These are phyloP conservation scores for Phorcus lineatus DNA, from an alignment of 2,888 invertebrate species.

Conservation along the genomic window DNA sequence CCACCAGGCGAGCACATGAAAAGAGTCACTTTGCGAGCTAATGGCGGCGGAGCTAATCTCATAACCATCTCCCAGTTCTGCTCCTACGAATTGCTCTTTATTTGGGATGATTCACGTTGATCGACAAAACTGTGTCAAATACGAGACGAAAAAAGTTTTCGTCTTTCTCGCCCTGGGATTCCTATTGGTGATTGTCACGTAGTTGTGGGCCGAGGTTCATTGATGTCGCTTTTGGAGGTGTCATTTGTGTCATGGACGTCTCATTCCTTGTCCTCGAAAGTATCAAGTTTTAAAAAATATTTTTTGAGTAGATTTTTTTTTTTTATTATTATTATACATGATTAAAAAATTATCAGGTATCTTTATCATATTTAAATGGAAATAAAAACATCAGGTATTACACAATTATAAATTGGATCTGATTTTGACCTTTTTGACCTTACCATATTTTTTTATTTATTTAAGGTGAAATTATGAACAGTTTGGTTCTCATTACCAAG, in stretches of 20 bases:
- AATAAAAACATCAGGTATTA: too few species aligned
- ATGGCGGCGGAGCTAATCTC: constrained; percentile 9
- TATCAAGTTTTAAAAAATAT: too few species aligned
- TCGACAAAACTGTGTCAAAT: not conserved
- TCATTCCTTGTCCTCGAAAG: too few species aligned
- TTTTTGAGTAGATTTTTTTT: too few species aligned
- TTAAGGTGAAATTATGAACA: too few species aligned
- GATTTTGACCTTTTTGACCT: too few species aligned
- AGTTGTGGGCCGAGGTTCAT: not conserved
- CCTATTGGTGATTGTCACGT: not conserved
- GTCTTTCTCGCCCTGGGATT: not conserved
- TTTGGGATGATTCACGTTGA: constrained; percentile 14
- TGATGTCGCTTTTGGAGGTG: not conserved
- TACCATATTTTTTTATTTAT: too few species aligned
- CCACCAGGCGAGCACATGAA: constrained; percentile 1
- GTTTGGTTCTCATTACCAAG: too few species aligned
- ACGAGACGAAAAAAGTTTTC: not conserved
- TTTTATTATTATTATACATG: too few species aligned
- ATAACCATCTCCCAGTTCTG: not conserved
- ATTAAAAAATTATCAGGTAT: too few species aligned
- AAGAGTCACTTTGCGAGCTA: constrained; percentile 18
- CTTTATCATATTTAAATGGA: too few species aligned
- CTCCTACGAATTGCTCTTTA: constrained; percentile 9
- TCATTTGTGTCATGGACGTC: not conserved
- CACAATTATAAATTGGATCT: too few species aligned